These are phyloP conservation scores for Marasmarcha lunaedactyla DNA, from an alignment of 2,888 invertebrate species.

Conservation along the genomic window DNA sequence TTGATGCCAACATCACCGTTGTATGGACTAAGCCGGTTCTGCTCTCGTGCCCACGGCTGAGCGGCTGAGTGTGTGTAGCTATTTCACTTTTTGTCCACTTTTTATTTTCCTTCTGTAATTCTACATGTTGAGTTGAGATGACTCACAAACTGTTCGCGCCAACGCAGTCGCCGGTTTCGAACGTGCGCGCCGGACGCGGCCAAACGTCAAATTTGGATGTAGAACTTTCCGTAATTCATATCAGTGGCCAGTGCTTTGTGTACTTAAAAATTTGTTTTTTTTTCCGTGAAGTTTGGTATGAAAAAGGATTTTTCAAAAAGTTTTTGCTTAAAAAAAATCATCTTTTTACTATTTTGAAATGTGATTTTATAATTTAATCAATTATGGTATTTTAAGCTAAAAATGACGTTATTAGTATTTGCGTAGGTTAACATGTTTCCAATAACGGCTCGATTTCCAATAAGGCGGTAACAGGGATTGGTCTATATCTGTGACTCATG, in stretches of 20 bases:
- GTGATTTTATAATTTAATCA: no score
- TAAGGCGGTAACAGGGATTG: constrained; percentile 24
- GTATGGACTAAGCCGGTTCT: constrained; percentile 26
- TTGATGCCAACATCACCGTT: constrained; percentile 12
- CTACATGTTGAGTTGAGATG: constrained; percentile 34
- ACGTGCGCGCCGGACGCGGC: constrained; percentile 34
- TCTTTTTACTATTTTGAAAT: no score
- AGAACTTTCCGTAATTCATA: constrained; percentile 13
- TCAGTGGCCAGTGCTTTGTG: constrained; percentile 10
- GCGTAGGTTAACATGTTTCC: neutral
- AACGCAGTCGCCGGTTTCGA: constrained; percentile 37
- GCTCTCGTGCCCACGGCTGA: constrained; percentile 30
- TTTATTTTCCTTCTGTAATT: constrained; percentile 29
- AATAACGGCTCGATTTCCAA: constrained; percentile 7
- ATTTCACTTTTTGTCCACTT: constrained; percentile 25
- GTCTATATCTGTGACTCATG: constrained; percentile 32
- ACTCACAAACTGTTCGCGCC: constrained; percentile 29
- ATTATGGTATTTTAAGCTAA: neutral
- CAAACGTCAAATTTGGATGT: constrained; percentile 25
- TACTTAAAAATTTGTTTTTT: constrained; percentile 11
- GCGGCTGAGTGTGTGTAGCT: constrained; percentile 20
- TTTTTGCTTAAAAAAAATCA: no score
- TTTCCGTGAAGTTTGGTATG: neutral
- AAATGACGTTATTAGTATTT: neutral
- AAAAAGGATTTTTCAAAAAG: constrained; percentile 2